Evolutionary conservation across 2,888 invertebrate species (phyloP).

Genomic region (Cacoxenus indagator): DNA sequence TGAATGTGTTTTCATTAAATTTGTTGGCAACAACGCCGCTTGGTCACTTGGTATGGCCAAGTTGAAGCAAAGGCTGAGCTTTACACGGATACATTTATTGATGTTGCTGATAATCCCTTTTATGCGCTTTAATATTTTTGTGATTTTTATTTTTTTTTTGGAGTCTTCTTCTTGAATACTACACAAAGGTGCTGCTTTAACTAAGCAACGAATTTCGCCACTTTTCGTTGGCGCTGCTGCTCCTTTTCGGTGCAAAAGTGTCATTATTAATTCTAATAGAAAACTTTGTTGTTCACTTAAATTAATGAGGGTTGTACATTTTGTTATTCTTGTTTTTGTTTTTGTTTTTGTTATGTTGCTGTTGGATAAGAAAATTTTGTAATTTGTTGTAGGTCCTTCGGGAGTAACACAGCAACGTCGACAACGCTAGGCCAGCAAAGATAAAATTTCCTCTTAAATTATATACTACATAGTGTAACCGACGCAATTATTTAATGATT

Average conservation of each 20-base stretch:
- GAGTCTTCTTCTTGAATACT: constrained; percentile 37
- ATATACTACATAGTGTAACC: constrained; percentile 59
- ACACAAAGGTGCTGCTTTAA: constrained; percentile 46
- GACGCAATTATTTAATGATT: constrained; percentile 62
- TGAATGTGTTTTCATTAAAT: neutral
- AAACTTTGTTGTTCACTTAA: constrained; percentile 48
- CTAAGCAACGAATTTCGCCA: constrained; percentile 29
- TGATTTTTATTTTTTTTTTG: constrained; percentile 6
- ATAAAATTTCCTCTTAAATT: constrained; percentile 20
- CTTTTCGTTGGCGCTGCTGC: constrained; percentile 33
- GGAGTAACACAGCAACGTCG: constrained; percentile 40
- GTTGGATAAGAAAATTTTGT: constrained; percentile 47
- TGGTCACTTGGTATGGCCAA: neutral
- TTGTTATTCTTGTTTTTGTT: constrained; percentile 50
- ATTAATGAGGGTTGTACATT: constrained; percentile 66
- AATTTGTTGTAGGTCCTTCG: constrained; percentile 54
- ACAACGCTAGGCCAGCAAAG: constrained; percentile 11
- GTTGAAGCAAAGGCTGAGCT: neutral
- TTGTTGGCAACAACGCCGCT: neutral
- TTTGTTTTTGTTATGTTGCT: neutral
- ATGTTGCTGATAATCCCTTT: constrained; percentile 35
- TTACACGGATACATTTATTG: constrained; percentile 46
- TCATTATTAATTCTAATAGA: constrained; percentile 68
- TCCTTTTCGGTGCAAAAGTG: constrained; percentile 44
- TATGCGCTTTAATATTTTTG: neutral